Conservation (phyloP, 2,888 invertebrate species). For the Chorisops tibialis region DNA sequence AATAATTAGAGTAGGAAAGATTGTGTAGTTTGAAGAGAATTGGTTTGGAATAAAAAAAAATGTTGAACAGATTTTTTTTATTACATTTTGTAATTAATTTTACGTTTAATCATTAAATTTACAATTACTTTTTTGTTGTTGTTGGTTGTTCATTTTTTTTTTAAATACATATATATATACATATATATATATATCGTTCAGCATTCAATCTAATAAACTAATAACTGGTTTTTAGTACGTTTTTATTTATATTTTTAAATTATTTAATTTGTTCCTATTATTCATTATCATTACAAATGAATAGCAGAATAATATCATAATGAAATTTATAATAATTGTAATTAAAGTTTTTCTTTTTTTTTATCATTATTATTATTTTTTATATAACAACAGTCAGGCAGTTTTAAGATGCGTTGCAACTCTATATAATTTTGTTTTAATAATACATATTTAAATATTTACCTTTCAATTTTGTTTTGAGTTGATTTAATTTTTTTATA, state of each 20-base stretch:
- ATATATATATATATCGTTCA: background rate
- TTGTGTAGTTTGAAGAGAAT: background rate
- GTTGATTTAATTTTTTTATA: slow-evolving; percentile 16
- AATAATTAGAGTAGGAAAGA: background rate
- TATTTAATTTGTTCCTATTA: slow-evolving; percentile 3
- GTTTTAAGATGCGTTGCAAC: slow-evolving; percentile 35
- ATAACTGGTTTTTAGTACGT: slow-evolving; percentile 11
- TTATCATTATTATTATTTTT: slow-evolving; percentile 19
- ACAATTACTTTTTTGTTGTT: slow-evolving; percentile 8
- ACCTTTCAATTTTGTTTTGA: slow-evolving; percentile 3
- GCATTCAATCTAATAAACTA: slow-evolving; percentile 5
- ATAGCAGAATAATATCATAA: slow-evolving; percentile 17
- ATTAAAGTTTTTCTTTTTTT: slow-evolving; percentile 11
- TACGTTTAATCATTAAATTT: slow-evolving; percentile 17
- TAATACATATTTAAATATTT: slow-evolving; percentile 20
- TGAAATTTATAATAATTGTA: slow-evolving; percentile 21
- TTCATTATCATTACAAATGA: slow-evolving; percentile 20
- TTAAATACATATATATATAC: background rate
- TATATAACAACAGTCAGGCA: slow-evolving; percentile 35
- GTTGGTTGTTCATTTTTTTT: slow-evolving; percentile 1
- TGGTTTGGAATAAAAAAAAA: background rate
- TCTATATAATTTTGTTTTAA: slow-evolving; percentile 18
- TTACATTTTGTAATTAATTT: slow-evolving; percentile 14
- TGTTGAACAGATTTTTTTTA: slow-evolving; percentile 4
- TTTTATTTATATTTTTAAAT: slow-evolving; percentile 5